Evolutionary conservation across 2,888 invertebrate species (phyloP).

Genomic region (Meliscaeva auricollis): DNA sequence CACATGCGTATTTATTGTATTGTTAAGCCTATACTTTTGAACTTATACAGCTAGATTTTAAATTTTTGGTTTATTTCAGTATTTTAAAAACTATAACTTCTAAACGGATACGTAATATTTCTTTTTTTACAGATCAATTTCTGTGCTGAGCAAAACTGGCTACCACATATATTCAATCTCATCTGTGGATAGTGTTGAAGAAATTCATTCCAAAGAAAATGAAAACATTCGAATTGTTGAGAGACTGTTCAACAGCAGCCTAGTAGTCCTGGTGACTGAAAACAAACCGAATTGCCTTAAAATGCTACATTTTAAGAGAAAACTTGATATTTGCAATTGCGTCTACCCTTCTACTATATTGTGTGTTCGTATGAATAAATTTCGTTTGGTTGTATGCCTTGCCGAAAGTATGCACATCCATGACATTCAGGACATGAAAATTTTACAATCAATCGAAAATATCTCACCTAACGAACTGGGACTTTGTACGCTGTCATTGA

Average conservation of each 20-base stretch:
- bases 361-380: constrained; percentile 83
- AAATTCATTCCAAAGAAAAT: constrained; percentile 83
- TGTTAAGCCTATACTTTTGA: too few relatives aligned
- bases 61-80: too few relatives aligned
- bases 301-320: constrained; percentile 84
- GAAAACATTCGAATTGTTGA: constrained; percentile 83
- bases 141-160: constrained; percentile 77
- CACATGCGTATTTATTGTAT: too few relatives aligned
- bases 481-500: constrained; percentile 82
- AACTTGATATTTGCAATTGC: constrained; percentile 84
- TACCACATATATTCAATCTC: constrained; percentile 82
- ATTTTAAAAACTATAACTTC: too few relatives aligned
- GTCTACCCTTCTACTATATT: constrained; percentile 83
- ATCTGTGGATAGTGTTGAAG: constrained; percentile 82
- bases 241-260: constrained; percentile 83
- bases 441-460: constrained; percentile 83
- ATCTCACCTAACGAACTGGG: constrained; percentile 82
- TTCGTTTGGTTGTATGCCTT: constrained; percentile 82
- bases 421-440: constrained; percentile 84
- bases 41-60: too few relatives aligned
- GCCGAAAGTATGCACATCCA: constrained; percentile 84
- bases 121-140: too few relatives aligned
- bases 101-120: too few relatives aligned
- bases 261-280: constrained; percentile 83
- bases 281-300: constrained; percentile 83